A percentile compares a stretch with the other conserved stretches of the same genome.
Evolutionary conservation across 2,888 invertebrate species (phyloP).

Genomic region (Agrochola litura): DNA sequence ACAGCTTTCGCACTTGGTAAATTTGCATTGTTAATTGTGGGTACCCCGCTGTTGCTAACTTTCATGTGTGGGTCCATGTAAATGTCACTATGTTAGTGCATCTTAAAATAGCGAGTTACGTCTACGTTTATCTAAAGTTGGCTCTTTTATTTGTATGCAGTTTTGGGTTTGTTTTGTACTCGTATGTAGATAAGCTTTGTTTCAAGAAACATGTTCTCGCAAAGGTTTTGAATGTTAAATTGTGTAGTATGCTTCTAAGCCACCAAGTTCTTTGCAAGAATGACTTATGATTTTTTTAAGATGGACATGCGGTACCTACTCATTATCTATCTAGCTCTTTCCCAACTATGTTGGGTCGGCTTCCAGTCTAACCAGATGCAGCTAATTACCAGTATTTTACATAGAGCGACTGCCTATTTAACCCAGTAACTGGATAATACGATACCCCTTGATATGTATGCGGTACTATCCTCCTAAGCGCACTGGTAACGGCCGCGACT

Average conservation of each 20-base stretch:
- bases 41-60: conserved; percentile 69
- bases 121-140: conserved; percentile 56
- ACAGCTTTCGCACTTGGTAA: conserved; percentile 80
- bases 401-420: no score
- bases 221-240: conserved; percentile 41
- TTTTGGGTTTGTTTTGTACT: conserved; percentile 23
- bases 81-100: conserved; percentile 61
- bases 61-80: conserved; percentile 61
- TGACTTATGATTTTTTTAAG: not conserved
- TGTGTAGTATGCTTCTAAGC: conserved; percentile 3
- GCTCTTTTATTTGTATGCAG: conserved; percentile 57
- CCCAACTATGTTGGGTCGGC: no score
- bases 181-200: conserved; percentile 33
- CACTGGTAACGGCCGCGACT: no score
- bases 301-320: not conserved
- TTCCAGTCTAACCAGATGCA: no score
- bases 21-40: conserved; percentile 90
- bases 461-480: no score
- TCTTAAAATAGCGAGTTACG: conserved; percentile 55
- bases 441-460: no score
- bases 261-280: not conserved
- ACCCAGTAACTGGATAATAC: no score
- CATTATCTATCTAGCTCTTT: no score
- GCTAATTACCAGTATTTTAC: no score
- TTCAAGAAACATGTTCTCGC: conserved; percentile 13